Evolutionary conservation across 2,113 vertebrate genomes (phyloP).

Genomic region (Hyperopisus bebe): DNA sequence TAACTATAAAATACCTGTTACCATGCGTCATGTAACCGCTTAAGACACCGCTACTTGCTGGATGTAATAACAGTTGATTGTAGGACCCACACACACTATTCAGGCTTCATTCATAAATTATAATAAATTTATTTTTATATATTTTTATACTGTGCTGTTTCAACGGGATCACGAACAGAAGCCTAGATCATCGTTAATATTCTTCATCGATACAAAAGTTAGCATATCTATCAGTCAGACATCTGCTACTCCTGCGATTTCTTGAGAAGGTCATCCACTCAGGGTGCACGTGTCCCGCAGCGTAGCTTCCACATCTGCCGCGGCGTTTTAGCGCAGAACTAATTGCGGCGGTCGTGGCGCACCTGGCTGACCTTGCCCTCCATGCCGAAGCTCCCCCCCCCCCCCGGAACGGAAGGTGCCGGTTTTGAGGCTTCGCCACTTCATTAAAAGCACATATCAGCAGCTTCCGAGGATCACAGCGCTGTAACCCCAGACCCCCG

Average conservation of each 20-base stretch:
- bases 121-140: neutral
- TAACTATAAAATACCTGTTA: neutral
- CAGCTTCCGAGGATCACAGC: neutral
- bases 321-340: neutral
- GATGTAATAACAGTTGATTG: neutral
- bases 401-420: neutral
- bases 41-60: neutral
- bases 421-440: neutral
- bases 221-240: neutral
- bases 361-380: slow-evolving; percentile 11
- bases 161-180: neutral
- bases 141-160: neutral
- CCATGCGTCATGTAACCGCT: neutral
- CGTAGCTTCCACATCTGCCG: neutral
- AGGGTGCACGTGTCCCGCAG: neutral
- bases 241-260: neutral
- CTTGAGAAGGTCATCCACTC: neutral
- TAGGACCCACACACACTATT: neutral
- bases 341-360: neutral
- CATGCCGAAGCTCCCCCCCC: neutral
- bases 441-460: neutral
- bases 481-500: neutral
- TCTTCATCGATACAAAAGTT: neutral
- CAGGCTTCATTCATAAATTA: neutral
- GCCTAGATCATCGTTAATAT: neutral